Percentiles rank a stretch among this genome's conserved stretches.
These are phyloP conservation scores for Chironomus riparius DNA, from an alignment of 2,888 invertebrate species.

Conservation along the genomic window DNA sequence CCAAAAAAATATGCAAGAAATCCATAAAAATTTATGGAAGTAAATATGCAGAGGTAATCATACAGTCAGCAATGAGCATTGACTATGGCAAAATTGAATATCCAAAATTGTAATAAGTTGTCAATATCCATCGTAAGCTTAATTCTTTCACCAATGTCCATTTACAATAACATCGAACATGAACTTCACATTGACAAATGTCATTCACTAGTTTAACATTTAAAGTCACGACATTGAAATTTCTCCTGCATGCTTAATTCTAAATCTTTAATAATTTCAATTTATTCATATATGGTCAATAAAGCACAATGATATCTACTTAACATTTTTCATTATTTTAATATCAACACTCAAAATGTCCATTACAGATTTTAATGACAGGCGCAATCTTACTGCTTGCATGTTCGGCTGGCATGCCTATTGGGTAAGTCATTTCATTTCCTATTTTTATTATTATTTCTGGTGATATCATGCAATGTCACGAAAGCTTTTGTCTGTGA, in stretches of 20 bases:
- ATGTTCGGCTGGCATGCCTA: constrained; percentile 70
- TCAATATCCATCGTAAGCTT: neutral
- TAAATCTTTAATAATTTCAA: too few relatives aligned
- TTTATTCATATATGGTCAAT: too few relatives aligned
- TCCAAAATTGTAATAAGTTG: neutral
- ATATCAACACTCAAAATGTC: too few relatives aligned
- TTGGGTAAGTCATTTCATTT: constrained; percentile 43
- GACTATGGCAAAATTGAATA: too few relatives aligned
- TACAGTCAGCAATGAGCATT: too few relatives aligned
- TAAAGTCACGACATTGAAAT: neutral
- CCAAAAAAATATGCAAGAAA: too few relatives aligned
- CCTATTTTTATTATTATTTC: constrained; percentile 1
- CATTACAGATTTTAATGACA: constrained; percentile 56
- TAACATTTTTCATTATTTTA: too few relatives aligned
- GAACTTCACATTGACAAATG: neutral
- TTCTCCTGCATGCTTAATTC: too few relatives aligned
- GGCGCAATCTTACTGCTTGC: constrained; percentile 61
- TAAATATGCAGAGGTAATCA: too few relatives aligned
- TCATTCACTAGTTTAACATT: neutral
- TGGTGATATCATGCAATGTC: neutral
- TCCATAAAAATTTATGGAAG: too few relatives aligned
- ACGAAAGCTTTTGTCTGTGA: neutral
- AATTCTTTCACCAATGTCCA: neutral
- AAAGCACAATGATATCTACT: too few relatives aligned
- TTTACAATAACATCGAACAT: neutral